Evolutionary conservation across 2,797 vertebrate species (phyloP).

Genomic region (Siniperca scherzeri): DNA sequence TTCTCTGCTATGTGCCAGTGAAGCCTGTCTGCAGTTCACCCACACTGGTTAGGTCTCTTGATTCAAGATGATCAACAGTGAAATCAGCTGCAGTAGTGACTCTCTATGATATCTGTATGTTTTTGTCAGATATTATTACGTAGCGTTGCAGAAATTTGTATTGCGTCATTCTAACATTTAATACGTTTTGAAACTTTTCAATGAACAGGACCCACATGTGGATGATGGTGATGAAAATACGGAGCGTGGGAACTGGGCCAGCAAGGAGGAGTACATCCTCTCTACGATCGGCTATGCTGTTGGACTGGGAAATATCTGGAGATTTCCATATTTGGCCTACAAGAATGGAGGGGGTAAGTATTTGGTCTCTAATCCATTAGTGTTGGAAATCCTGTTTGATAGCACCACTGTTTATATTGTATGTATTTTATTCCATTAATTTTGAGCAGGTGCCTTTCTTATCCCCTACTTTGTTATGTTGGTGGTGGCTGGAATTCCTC

Average conservation of each 20-base stretch:
- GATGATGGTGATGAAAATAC: slow-evolving; percentile 85
- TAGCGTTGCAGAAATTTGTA: not conserved
- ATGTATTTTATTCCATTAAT: slow-evolving; percentile 1
- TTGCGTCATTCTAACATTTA: not conserved
- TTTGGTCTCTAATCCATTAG: not conserved
- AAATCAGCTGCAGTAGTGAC: not conserved
- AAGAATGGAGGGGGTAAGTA: slow-evolving; percentile 93
- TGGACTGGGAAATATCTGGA: slow-evolving; percentile 96
- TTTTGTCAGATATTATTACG: not conserved
- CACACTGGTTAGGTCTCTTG: not conserved
- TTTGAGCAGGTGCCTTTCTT: slow-evolving; percentile 82
- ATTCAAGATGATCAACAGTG: not conserved
- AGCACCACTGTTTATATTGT: not conserved
- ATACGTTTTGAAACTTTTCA: slow-evolving; percentile 10
- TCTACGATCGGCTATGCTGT: slow-evolving; percentile 96
- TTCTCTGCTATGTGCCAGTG: not conserved
- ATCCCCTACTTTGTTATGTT: slow-evolving; percentile 85
- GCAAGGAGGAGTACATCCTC: slow-evolving; percentile 93
- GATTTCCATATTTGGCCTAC: slow-evolving; percentile 96
- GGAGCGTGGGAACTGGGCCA: slow-evolving; percentile 93
- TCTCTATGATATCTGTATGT: not conserved
- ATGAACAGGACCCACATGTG: slow-evolving; percentile 70
- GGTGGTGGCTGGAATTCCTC: slow-evolving; percentile 81
- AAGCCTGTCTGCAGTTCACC: no score
- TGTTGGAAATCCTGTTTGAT: not conserved